Evolutionary conservation across 2,888 invertebrate species (phyloP), one percentile per base, ranked within the genome.

Genomic region (Drosophila meridionalis): DNA sequence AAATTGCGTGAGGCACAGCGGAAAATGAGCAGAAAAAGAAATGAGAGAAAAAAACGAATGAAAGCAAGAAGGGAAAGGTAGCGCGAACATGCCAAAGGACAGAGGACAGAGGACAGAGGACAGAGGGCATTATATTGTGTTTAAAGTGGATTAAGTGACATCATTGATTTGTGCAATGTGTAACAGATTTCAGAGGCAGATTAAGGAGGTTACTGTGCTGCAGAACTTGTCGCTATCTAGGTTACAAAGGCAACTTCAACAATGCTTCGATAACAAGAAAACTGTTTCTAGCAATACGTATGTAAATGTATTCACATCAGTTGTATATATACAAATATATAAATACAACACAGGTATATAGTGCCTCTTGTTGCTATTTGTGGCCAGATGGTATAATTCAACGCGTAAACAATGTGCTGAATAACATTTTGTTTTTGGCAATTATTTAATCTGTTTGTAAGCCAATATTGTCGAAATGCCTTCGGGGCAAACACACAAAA

Each of bases 81-180:
- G 20, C 40, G 50, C 36, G 62, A 47, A 38, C 45, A 56, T 56
- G 38, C 26, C 53, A 61, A 32, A 60, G 59, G 42, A 64, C 66
- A 56, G 57, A 71, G 63, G 72, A 68, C 76, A 80, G 20, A n/a
- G n/a, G n/a, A n/a, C 53, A 61, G 36, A 60, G 59, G 42, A 64
- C 66, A 56, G 57, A 71, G 63, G 72, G 69, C 76, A 80, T 78
- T 82, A 76, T 82, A 76, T 78, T 83, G 82, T 84, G 82, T 73
- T 82, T 68, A 73, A 84, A 84, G 77, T 83, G 79, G 83, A 81
- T 82, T 75, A 85, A 84, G 80, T 85, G 84, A 85, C 84, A 79
- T 85, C 84, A 85, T 84, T 80, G 86, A 81, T 80, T 76, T 86
- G 71, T 83, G 69, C 61, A 72, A 69, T 52, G 55, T 76, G 73